phyloP scores from a whole-genome alignment of 1,140 invertebrate species.

The Portunus trituberculatus region DNA sequence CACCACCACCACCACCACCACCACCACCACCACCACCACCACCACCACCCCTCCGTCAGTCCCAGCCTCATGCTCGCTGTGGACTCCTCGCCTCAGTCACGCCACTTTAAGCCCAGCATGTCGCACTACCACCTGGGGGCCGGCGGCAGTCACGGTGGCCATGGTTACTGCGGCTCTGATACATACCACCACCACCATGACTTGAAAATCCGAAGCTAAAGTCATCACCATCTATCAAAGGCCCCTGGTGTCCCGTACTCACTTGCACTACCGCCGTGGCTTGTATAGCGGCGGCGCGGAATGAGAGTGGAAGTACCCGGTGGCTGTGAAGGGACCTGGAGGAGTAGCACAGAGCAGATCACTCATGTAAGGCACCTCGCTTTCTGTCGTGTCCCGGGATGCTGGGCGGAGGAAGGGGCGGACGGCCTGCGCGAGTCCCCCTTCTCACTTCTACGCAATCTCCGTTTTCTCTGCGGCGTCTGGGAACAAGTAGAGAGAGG shows the following conservation, averaged over 20 bases:
- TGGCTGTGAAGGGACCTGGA: neutral
- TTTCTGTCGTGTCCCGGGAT: slow-evolving; percentile 27
- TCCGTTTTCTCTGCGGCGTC: slow-evolving; percentile 55
- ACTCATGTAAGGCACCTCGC: slow-evolving; percentile 57
- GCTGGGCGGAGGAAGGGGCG: neutral
- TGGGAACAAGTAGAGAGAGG: neutral
- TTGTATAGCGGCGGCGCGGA: neutral
- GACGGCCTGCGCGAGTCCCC: slow-evolving; percentile 61
- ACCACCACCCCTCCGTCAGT: neutral
- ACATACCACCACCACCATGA: neutral
- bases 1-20: no score
- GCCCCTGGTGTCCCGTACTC: neutral
- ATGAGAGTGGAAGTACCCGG: neutral
- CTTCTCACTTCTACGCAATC: slow-evolving; percentile 58
- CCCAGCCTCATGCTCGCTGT: neutral
- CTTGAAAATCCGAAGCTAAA: neutral
- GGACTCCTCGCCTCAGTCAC: neutral
- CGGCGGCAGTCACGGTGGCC: neutral
- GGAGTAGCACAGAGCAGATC: neutral
- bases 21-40: neutral
- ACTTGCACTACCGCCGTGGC: neutral
- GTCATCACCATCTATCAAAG: neutral
- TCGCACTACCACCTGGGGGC: neutral
- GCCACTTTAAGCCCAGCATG: neutral
- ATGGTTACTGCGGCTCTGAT: neutral